These are phyloP conservation scores for Polia nebulosa DNA, from an alignment of 2,888 invertebrate species.

Conservation along the genomic window DNA sequence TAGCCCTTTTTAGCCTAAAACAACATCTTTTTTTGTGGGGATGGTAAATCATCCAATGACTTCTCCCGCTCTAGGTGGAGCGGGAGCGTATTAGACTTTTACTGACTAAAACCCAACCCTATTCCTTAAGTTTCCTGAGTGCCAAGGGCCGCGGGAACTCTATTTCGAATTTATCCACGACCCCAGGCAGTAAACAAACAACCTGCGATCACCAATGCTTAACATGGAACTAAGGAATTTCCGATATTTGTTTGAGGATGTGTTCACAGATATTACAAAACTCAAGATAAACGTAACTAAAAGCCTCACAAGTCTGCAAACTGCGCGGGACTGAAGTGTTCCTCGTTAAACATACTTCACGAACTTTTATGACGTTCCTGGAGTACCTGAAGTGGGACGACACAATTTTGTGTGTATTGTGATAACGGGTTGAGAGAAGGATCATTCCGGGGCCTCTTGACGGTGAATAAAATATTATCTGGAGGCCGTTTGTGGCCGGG, in stretches of 20 bases:
- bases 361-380: slow-evolving; percentile 56
- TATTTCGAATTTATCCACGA: too few species aligned
- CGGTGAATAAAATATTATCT: slow-evolving; percentile 39
- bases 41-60: too few species aligned
- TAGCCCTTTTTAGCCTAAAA: too few species aligned
- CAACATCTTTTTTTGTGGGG: background rate
- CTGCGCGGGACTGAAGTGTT: slow-evolving; percentile 39
- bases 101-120: too few species aligned
- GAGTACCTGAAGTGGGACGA: slow-evolving; percentile 48
- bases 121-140: too few species aligned
- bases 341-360: slow-evolving; percentile 56
- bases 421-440: slow-evolving; percentile 46
- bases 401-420: slow-evolving; percentile 48
- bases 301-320: slow-evolving; percentile 41
- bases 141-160: too few species aligned
- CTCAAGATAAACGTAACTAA: slow-evolving; percentile 56
- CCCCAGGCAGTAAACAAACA: too few species aligned
- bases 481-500: slow-evolving; percentile 3
- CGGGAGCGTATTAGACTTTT: too few species aligned
- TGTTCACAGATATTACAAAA: slow-evolving; percentile 16
- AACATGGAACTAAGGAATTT: background rate
- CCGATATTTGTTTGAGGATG: background rate
- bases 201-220: background rate
- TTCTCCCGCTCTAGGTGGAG: too few species aligned
- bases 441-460: slow-evolving; percentile 18